phyloP scores from a whole-genome alignment of 2,888 invertebrate species.

The Salticus scenicus region DNA sequence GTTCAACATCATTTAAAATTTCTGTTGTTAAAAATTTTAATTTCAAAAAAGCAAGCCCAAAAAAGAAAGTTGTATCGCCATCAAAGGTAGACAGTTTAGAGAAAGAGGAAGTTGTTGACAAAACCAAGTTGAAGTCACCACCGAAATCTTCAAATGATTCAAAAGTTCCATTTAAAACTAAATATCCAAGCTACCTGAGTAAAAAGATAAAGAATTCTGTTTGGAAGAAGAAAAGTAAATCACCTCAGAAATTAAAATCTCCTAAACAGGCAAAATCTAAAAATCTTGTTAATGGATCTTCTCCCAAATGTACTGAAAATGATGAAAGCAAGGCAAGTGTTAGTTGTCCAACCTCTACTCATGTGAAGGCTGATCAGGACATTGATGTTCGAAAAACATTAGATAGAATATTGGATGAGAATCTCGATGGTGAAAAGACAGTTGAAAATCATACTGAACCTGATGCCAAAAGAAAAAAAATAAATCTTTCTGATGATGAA shows the following conservation, averaged over 20 bases:
- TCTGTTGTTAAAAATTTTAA: neutral
- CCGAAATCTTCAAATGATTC: neutral
- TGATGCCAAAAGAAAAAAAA: neutral
- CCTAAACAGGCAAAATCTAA: neutral
- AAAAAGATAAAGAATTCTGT: conserved; percentile 1
- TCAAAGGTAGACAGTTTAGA: too few species aligned
- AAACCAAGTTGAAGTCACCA: neutral
- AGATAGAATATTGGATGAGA: neutral
- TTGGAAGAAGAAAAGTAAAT: neutral
- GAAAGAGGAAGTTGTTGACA: neutral
- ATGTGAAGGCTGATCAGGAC: neutral
- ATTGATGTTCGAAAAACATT: neutral
- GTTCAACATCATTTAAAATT: neutral
- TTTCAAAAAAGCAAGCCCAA: neutral
- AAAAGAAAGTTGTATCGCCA: neutral
- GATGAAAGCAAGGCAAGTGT: neutral
- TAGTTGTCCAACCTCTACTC: neutral
- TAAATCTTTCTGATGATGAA: neutral
- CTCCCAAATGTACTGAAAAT: too few species aligned
- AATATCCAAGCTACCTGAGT: neutral
- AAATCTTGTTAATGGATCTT: too few species aligned
- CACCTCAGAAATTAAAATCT: neutral
- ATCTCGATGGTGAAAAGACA: neutral
- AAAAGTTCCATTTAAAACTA: neutral
- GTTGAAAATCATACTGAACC: neutral